Evolutionary conservation across 1,140 invertebrate species (phyloP).

Genomic region (Chironomus tepperi): DNA sequence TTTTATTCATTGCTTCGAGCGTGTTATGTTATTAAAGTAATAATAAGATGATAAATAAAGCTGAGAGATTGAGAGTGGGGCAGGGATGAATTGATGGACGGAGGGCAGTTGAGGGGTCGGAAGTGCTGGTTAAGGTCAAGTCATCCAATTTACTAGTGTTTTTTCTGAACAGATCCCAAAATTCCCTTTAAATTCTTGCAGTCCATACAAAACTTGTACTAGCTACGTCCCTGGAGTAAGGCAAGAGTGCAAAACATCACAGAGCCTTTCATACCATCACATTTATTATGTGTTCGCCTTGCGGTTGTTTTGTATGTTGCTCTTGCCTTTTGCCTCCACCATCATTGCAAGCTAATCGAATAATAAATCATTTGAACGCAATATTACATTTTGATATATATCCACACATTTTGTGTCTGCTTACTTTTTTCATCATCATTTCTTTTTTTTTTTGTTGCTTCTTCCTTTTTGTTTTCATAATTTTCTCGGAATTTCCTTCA

Average conservation of each 20-base stretch:
- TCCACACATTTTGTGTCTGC: background rate
- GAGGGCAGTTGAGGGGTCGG: too few species aligned
- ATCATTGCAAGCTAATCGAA: slow-evolving; percentile 7
- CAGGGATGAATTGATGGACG: too few species aligned
- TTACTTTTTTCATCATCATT: too few species aligned
- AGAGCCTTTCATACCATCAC: background rate
- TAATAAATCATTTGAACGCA: slow-evolving; percentile 18
- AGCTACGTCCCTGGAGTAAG: too few species aligned
- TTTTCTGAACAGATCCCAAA: too few species aligned
- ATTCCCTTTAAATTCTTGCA: too few species aligned
- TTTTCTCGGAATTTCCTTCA: background rate
- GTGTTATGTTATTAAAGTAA: background rate
- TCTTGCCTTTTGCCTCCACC: background rate
- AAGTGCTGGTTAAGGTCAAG: too few species aligned
- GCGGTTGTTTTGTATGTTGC: background rate
- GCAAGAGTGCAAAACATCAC: background rate
- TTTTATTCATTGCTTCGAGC: background rate
- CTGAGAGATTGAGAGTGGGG: background rate
- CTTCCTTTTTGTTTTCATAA: background rate
- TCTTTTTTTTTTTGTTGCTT: background rate
- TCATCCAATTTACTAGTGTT: too few species aligned
- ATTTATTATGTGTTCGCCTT: slow-evolving; percentile 17
- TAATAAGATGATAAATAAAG: background rate
- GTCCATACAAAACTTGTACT: too few species aligned
- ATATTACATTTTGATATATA: slow-evolving; percentile 9